Percentiles rank a stretch among this genome's conserved stretches.
phyloP scores from a whole-genome alignment of 2,797 vertebrate genomes.

The Clarias fuscus region DNA sequence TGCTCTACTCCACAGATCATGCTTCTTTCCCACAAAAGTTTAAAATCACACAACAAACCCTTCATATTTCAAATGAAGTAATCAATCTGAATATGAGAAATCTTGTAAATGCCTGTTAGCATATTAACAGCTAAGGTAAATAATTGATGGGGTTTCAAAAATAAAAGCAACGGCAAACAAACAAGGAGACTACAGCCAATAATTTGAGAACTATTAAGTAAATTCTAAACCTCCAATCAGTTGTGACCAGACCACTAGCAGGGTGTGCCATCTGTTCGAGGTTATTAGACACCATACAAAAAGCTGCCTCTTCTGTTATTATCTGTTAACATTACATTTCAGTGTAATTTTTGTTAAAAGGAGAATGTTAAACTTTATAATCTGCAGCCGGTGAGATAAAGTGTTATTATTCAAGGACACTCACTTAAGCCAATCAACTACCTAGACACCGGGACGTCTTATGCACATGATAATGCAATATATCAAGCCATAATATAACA shows the following conservation, averaged over 20 bases:
- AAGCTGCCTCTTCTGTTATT: constrained; percentile 2
- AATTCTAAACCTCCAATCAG: constrained; percentile 50
- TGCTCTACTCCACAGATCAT: not conserved
- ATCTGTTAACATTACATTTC: not conserved
- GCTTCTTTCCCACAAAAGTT: not conserved
- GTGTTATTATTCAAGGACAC: constrained; percentile 3
- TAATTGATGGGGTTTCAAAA: not conserved
- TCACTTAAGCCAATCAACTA: constrained; percentile 15
- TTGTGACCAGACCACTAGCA: constrained; percentile 36
- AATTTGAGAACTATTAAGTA: constrained; percentile 49
- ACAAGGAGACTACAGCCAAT: constrained; percentile 28
- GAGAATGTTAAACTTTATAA: not conserved
- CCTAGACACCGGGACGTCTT: not conserved
- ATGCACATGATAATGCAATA: not conserved
- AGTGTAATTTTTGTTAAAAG: not conserved
- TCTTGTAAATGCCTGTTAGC: constrained; percentile 34
- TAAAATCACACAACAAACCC: constrained; percentile 14
- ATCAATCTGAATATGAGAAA: constrained; percentile 21
- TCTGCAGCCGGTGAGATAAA: not conserved
- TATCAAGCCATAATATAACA: not conserved
- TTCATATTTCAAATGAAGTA: constrained; percentile 32
- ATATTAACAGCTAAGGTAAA: not conserved
- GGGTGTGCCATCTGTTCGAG: constrained; percentile 54
- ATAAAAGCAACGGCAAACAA: not conserved
- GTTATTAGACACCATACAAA: constrained; percentile 34